A percentile compares a stretch with the other conserved stretches of the same genome.
phyloP scores from a whole-genome alignment of 2,888 invertebrate genomes.

The Tolmerus cingulatus region DNA sequence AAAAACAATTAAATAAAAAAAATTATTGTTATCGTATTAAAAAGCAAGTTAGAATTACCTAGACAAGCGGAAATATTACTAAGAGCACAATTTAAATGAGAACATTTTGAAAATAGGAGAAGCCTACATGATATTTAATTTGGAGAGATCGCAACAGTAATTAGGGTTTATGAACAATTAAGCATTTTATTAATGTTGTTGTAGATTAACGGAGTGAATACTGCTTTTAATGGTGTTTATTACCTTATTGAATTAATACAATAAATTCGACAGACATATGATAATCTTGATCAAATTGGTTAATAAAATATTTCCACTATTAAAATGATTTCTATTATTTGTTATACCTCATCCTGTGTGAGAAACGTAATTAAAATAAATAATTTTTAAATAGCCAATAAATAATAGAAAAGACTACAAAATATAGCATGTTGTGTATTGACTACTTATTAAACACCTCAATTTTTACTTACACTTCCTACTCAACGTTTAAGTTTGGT shows the following conservation, averaged over 20 bases:
- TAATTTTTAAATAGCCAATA: background rate
- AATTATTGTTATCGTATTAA: background rate
- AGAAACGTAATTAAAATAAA: background rate
- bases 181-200: slow-evolving; percentile 25
- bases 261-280: slow-evolving; percentile 19
- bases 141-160: background rate
- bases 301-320: slow-evolving; percentile 32
- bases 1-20: background rate
- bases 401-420: background rate
- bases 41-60: background rate
- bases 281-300: slow-evolving; percentile 28
- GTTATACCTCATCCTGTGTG: background rate
- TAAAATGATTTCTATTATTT: background rate
- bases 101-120: background rate
- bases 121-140: slow-evolving; percentile 5
- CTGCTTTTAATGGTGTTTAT: slow-evolving; percentile 39
- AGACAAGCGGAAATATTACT: background rate
- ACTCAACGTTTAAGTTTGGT: no score
- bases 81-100: slow-evolving; percentile 6
- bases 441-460: no score
- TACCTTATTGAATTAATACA: slow-evolving; percentile 25
- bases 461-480: no score
- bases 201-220: slow-evolving; percentile 32
- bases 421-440: no score
- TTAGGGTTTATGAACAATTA: slow-evolving; percentile 19